Conservation (phyloP, 35 echinoderm and acorn worm genomes). For the Apostichopus japonicus region DNA sequence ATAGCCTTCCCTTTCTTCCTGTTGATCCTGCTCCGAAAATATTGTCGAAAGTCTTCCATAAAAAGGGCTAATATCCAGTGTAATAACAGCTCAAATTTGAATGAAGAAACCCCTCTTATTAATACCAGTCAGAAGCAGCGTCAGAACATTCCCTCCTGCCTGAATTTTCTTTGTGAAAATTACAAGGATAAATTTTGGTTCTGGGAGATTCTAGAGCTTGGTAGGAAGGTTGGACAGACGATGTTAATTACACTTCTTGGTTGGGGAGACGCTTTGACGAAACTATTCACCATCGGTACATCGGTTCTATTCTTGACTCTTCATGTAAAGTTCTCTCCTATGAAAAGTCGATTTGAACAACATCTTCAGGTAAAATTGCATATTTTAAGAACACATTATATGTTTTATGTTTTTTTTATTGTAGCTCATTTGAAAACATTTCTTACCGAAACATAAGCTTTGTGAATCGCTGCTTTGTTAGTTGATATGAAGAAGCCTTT, state of each 20-base stretch:
- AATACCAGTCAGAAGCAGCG: not conserved
- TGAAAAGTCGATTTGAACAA: too few relatives aligned
- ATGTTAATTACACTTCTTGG: constrained; percentile 28
- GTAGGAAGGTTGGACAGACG: constrained; percentile 48
- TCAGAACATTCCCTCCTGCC: not conserved
- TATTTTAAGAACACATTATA: too few relatives aligned
- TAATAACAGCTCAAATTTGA: too few relatives aligned
- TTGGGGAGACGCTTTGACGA: constrained; percentile 1
- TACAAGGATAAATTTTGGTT: constrained; percentile 63
- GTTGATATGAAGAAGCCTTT: too few relatives aligned
- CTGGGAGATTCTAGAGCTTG: constrained; percentile 61
- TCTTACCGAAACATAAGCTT: too few relatives aligned
- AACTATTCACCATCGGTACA: constrained; percentile 10
- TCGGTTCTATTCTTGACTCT: constrained; percentile 42
- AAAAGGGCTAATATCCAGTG: not conserved
- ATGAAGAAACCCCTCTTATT: not conserved
- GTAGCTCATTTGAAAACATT: too few relatives aligned
- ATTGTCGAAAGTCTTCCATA: not conserved
- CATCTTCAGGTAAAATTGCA: too few relatives aligned
- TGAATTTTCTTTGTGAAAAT: constrained; percentile 57
- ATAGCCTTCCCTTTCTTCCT: not conserved
- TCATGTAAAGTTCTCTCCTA: constrained; percentile 13
- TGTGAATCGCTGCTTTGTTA: too few relatives aligned
- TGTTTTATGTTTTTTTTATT: too few relatives aligned
- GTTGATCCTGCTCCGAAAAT: not conserved